A percentile compares a stretch with the other conserved stretches of the same genome.
These are phyloP conservation scores for Chionomys nivalis DNA, from an alignment of 2,113 vertebrate genomes.

Conservation along the genomic window DNA sequence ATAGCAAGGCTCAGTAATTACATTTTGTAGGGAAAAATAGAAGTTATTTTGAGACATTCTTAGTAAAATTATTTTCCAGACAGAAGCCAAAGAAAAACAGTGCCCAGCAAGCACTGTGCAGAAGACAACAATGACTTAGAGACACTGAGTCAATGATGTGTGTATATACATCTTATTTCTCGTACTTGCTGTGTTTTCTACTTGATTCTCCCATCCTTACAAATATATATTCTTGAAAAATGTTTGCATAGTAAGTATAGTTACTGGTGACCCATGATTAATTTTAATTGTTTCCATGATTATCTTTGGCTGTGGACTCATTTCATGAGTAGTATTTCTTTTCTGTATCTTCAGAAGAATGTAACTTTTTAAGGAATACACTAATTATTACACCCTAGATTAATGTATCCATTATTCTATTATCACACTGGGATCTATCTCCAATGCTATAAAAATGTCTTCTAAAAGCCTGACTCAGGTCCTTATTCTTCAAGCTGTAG, in stretches of 20 bases:
- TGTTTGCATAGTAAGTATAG: conserved; percentile 1
- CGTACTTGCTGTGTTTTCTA: background rate
- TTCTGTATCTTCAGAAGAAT: background rate
- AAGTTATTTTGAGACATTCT: background rate
- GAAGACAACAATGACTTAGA: background rate
- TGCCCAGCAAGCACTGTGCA: background rate
- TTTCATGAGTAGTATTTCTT: background rate
- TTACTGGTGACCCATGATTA: background rate
- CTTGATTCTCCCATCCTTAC: background rate
- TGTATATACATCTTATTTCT: background rate
- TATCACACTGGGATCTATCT: background rate
- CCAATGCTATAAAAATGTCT: conserved; percentile 24
- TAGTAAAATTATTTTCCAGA: background rate
- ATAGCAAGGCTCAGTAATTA: background rate
- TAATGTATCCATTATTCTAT: background rate
- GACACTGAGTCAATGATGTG: background rate
- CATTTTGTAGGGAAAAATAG: background rate
- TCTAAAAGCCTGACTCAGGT: conserved; percentile 60
- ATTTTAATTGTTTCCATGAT: background rate
- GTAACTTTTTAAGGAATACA: background rate
- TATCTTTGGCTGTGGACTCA: background rate
- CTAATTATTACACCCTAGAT: background rate
- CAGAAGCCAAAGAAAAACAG: background rate
- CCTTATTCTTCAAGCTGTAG: conserved; percentile 70
- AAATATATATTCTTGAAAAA: background rate